Base-by-base conservation (phyloP, 2,113 vertebrate species). In the Amphiprion ocellaris region DNA sequence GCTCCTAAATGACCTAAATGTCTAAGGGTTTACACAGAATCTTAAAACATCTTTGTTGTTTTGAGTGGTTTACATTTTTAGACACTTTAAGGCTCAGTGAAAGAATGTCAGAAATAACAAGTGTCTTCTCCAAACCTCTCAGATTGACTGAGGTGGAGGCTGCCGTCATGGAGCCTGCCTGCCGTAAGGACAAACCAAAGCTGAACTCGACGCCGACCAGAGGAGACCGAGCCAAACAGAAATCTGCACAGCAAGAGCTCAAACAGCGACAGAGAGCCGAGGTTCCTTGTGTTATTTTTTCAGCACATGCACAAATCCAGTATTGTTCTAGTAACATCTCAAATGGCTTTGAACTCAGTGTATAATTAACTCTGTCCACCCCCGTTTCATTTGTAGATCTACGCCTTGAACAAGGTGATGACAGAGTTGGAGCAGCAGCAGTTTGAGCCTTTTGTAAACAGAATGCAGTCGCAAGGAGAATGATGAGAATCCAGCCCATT, bases 381-480 rank as follows among this genome's bases (percentile, higher is more conserved):
- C 10, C 41, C n/a, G n/a, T 14, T 56, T 81, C 6, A 16, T 64
- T 24, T 69, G 2, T 77, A 98, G 97, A 98, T 99, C 64, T 99
- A 99, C 1, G 97, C 97, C 21, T 93, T 99, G 85, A 99, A 99
- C 93, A 96, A 98, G 55, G 96, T 98, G 88, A 99, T 99, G 98
- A 99, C 98, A 0, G 98, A 98, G 65, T 89, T 99, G 93, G 98
- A 98, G 79, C 98, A 99, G 93, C 97, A 97, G 91, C 98, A 99
- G 93, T 99, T 99, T 21, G 97, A 99, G 93, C 96, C 63, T 99
- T 99, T 81, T 98, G 97, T 86, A 97, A 97, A 87, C 98, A 99
- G 94, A n/a, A 99, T 99, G 97, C 96, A 98, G 87, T 89, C 95
- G 1, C 92, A 96, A 2, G 92, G 93, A 54, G 96, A 99, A 53